phyloP scores from a whole-genome alignment of 2,888 invertebrate species.

The Drosophila pseudotakahashii region DNA sequence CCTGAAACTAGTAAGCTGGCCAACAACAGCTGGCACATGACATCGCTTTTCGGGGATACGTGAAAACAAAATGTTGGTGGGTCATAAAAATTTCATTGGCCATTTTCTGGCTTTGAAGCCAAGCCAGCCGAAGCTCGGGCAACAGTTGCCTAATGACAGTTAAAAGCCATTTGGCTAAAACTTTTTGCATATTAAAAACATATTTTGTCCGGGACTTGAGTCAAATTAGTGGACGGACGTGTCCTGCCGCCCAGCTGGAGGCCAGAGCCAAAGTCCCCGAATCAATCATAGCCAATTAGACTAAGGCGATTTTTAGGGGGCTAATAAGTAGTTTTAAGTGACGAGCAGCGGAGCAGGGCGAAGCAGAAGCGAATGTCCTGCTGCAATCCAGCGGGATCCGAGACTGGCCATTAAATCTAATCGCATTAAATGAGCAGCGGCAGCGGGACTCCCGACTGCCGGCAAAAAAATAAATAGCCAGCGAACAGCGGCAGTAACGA shows the following conservation, averaged over 20 bases:
- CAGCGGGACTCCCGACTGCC: slow-evolving; percentile 42
- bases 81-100: slow-evolving; percentile 78
- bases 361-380: slow-evolving; percentile 63
- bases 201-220: slow-evolving; percentile 55
- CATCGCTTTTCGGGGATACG: slow-evolving; percentile 37
- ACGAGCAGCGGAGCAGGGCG: slow-evolving; percentile 23
- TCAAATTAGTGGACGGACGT: slow-evolving; percentile 62
- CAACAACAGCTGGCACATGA: slow-evolving; percentile 51
- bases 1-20: slow-evolving; percentile 29
- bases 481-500: slow-evolving; percentile 31
- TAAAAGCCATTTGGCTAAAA: slow-evolving; percentile 77
- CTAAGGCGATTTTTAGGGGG: slow-evolving; percentile 73
- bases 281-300: slow-evolving; percentile 75
- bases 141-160: slow-evolving; percentile 77
- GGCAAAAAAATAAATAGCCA: slow-evolving; percentile 40
- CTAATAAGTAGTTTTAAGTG: slow-evolving; percentile 68
- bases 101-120: slow-evolving; percentile 56
- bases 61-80: slow-evolving; percentile 48
- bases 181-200: slow-evolving; percentile 77
- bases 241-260: neutral
- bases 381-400: slow-evolving; percentile 50
- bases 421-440: slow-evolving; percentile 79
- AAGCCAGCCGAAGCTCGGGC: slow-evolving; percentile 34
- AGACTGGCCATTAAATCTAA: slow-evolving; percentile 79
- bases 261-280: slow-evolving; percentile 29